These are phyloP conservation scores for Zaprionus gabonicus DNA, from an alignment of 1,140 invertebrate genomes.

Conservation along the genomic window DNA sequence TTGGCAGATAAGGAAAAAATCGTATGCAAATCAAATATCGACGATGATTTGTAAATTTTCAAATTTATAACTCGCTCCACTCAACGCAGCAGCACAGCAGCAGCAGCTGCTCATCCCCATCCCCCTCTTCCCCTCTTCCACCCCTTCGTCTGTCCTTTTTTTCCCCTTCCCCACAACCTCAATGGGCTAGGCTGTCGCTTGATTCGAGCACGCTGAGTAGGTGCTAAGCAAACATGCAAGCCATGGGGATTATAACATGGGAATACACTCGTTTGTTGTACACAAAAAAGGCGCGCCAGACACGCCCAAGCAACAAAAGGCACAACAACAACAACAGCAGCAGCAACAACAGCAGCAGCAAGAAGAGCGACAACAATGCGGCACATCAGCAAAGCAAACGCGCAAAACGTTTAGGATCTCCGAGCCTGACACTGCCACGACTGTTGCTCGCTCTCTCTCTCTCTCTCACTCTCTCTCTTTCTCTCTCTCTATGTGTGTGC, in stretches of 20 bases:
- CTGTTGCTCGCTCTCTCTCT: not conserved
- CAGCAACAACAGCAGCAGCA: conserved; percentile 28
- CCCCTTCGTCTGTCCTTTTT: not conserved
- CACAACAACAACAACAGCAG: conserved; percentile 30
- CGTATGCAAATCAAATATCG: conserved; percentile 80
- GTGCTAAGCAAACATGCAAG: conserved; percentile 80
- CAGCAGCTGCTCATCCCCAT: conserved; percentile 13
- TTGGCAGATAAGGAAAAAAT: conserved; percentile 61
- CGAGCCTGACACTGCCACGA: conserved; percentile 6
- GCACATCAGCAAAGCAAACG: conserved; percentile 58
- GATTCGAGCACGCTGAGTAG: conserved; percentile 36
- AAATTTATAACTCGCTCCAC: conserved; percentile 67
- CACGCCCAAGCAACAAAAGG: conserved; percentile 65
- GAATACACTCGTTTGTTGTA: conserved; percentile 43
- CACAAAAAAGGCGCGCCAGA: conserved; percentile 66
- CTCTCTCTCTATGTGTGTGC: not conserved
- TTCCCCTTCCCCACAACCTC: not conserved
- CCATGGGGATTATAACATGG: conserved; percentile 68
- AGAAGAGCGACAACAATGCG: conserved; percentile 29
- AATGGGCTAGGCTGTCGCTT: not conserved
- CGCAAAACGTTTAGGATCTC: conserved; percentile 46
- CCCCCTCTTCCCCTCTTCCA: too few relatives aligned
- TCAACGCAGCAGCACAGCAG: conserved; percentile 22
- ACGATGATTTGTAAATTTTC: conserved; percentile 81
- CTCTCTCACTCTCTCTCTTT: not conserved